These are phyloP conservation scores for Agapostemon virescens DNA, from an alignment of 2,888 invertebrate species.

Conservation along the genomic window DNA sequence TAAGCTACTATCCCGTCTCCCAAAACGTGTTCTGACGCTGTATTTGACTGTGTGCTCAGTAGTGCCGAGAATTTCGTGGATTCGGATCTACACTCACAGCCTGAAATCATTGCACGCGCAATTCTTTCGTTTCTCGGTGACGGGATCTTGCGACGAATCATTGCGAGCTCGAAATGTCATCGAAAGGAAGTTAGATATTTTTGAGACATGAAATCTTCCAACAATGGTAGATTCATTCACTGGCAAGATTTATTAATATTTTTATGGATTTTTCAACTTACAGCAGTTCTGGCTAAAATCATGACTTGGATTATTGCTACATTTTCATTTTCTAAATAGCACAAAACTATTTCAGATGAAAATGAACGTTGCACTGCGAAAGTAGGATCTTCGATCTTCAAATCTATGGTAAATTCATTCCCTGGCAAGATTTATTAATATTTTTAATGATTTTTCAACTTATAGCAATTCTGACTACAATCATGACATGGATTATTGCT, in stretches of 20 bases:
- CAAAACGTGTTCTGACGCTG: slow-evolving; percentile 45
- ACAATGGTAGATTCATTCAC: too few relatives aligned
- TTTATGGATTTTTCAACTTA: too few relatives aligned
- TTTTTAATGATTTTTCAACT: neutral
- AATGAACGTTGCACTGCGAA: too few relatives aligned
- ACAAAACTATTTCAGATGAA: too few relatives aligned
- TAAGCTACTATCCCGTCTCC: slow-evolving; percentile 48
- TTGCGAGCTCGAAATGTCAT: neutral
- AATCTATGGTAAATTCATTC: neutral
- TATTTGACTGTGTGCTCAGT: slow-evolving; percentile 61
- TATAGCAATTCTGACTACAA: too few relatives aligned
- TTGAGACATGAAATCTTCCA: too few relatives aligned
- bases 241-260: too few relatives aligned
- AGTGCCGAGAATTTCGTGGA: slow-evolving; percentile 55
- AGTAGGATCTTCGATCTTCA: neutral
- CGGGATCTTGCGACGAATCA: neutral
- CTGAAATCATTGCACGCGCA: neutral
- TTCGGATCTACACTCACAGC: slow-evolving; percentile 24
- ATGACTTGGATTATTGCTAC: too few relatives aligned
- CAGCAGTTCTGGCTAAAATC: too few relatives aligned
- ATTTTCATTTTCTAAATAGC: too few relatives aligned
- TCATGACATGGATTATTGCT: neutral
- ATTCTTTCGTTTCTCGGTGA: neutral
- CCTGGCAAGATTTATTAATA: neutral
- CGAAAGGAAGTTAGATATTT: neutral